Conservation (phyloP, 1,140 invertebrate genomes). For the Camponotus floridanus region DNA sequence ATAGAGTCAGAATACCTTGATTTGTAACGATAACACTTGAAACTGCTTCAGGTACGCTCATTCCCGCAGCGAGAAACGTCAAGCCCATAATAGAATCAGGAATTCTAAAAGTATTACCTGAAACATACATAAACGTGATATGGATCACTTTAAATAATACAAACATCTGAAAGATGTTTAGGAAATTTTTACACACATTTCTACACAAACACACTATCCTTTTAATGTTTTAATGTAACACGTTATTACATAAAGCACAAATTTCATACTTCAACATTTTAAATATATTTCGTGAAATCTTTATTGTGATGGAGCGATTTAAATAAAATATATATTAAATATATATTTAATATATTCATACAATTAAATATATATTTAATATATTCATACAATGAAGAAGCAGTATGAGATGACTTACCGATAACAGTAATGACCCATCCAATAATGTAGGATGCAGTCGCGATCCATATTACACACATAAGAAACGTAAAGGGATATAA, state of each 20-base stretch:
- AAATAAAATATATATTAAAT: background rate
- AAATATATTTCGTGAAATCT: background rate
- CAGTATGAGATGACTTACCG: conserved; percentile 84
- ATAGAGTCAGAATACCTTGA: conserved; percentile 87
- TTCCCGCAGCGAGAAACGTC: conserved; percentile 94
- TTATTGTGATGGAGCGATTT: background rate
- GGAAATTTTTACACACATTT: background rate
- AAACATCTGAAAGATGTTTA: background rate
- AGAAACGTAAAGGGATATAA: conserved; percentile 89
- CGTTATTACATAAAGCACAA: too few species aligned
- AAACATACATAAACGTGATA: conserved; percentile 59
- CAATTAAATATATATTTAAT: background rate
- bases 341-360: background rate
- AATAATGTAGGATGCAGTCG: conserved; percentile 88
- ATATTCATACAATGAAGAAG: background rate
- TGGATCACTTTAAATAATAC: background rate
- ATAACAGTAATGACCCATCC: conserved; percentile 91
- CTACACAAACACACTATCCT: background rate
- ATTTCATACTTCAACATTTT: too few species aligned
- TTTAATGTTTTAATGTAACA: background rate
- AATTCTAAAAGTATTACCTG: conserved; percentile 89
- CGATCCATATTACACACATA: conserved; percentile 90
- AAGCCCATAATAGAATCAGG: conserved; percentile 94
- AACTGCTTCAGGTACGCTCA: conserved; percentile 94
- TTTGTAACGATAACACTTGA: conserved; percentile 92